phyloP scores from a whole-genome alignment of 2,113 vertebrate species.

The Dendrocopos noguchii region DNA sequence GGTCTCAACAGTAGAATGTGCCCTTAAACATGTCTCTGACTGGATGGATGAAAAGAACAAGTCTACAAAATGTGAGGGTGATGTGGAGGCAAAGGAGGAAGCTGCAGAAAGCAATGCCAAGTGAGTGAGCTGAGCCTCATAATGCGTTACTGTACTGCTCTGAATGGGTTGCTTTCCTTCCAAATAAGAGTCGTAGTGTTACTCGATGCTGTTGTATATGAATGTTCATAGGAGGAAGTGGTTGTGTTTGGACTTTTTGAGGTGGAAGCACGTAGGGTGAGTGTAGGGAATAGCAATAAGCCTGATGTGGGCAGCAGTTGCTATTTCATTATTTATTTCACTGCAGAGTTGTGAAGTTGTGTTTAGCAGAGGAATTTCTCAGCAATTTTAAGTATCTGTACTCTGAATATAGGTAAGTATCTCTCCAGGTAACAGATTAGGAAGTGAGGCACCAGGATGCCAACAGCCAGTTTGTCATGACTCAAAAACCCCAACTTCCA shows the following conservation, averaged over 20 bases:
- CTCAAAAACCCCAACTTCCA: not conserved
- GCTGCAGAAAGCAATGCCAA: conserved; percentile 81
- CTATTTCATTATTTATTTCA: not conserved
- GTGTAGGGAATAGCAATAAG: conserved; percentile 11
- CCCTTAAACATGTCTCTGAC: conserved; percentile 97
- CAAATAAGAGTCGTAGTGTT: not conserved
- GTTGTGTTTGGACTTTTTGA: conserved; percentile 16
- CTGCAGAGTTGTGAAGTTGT: not conserved
- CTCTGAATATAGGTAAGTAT: not conserved
- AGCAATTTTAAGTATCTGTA: not conserved
- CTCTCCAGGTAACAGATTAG: not conserved
- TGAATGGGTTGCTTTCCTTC: not conserved
- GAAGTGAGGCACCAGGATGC: not conserved
- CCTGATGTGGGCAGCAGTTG: not conserved
- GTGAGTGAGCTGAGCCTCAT: conserved; percentile 75
- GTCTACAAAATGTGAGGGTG: conserved; percentile 73
- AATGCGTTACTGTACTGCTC: not conserved
- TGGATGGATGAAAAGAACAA: conserved; percentile 91
- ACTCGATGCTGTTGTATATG: not conserved
- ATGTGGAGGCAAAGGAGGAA: conserved; percentile 81
- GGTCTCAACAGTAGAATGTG: conserved; percentile 96
- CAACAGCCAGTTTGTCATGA: not conserved
- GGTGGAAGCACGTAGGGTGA: not conserved
- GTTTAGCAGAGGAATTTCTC: not conserved
- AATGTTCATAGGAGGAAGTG: not conserved